Evolutionary conservation across 2,113 vertebrate species (phyloP), one percentile per base, ranked within the genome.

Genomic region (Piprites chloris): DNA sequence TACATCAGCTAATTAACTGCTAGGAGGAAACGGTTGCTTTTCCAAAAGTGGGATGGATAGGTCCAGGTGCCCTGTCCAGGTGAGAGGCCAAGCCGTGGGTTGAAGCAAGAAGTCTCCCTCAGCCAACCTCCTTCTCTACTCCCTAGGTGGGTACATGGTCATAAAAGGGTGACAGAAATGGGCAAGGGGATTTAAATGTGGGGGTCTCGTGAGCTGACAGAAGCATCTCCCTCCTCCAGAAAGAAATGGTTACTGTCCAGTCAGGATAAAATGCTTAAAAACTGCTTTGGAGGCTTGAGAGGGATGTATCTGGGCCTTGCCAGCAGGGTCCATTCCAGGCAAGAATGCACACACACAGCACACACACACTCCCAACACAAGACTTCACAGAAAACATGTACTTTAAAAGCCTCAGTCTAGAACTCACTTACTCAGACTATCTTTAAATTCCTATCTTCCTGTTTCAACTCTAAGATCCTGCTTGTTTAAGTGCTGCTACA

Each of bases 291-390:
- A 85, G 35, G 21, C 18, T 87, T 85, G 35, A 63, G 15, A 77
- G 21, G 39, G 32, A 46, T 46, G 66, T 50, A 55, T 42, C n/a
- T 50, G 33, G 55, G 27, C 58, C 15, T 22, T 49, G 17, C 8
- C 32, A 18, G 28, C 6, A 1, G 5, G 9, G 12, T 42, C 32
- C 1, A 0, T 73, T 68, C 49, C 24, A 68, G 65, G 53, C 21
- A 47, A 74, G 17, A 32, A 26, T 18, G 4, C 49, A 21, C 12
- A 27, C 32, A 39, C 14, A 22, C 1, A 15, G 35, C 27, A 49
- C 27, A 42, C 28, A 52, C 14, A 30, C 2, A 0, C 24, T 62
- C 28, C n/a, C 19, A 72, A 7, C 3, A 56, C 18, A 5, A 79
- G 21, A 28, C 16, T 73, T 82, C 49, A 50, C 35, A 49, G 71